A percentile compares a stretch with the other conserved stretches of the same genome.
These are phyloP conservation scores for Agriopis leucophaearia DNA, from an alignment of 2,888 invertebrate genomes.

Conservation along the genomic window DNA sequence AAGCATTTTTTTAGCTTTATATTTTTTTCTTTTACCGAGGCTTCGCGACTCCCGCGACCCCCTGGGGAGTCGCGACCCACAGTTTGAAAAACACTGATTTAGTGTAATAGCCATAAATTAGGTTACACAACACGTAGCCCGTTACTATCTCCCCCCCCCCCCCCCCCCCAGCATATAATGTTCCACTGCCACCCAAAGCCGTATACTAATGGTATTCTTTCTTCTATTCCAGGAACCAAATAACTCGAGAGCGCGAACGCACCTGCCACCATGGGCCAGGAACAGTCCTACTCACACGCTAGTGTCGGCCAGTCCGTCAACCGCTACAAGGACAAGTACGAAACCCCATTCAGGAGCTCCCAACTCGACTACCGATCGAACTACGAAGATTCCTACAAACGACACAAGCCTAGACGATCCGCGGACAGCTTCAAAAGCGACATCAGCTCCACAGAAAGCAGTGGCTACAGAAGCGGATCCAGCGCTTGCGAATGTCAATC, in stretches of 20 bases:
- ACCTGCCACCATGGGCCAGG: constrained; percentile 78
- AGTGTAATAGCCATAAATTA: no score
- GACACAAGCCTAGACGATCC: constrained; percentile 72
- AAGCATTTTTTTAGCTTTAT: no score
- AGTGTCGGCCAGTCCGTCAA: constrained; percentile 62
- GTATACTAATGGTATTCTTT: constrained; percentile 25
- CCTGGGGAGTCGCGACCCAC: no score
- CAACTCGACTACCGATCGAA: constrained; percentile 61
- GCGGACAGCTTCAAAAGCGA: constrained; percentile 80
- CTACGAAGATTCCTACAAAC: constrained; percentile 67
- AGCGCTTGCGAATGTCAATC: constrained; percentile 79
- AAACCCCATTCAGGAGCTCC: constrained; percentile 63
- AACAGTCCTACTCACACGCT: constrained; percentile 78
- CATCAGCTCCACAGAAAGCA: constrained; percentile 78
- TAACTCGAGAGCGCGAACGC: constrained; percentile 62
- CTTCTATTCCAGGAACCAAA: constrained; percentile 69
- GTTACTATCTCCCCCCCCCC: no score
- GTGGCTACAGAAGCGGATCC: constrained; percentile 80
- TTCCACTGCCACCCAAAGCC: no score
- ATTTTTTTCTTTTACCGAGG: no score
- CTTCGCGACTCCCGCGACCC: no score
- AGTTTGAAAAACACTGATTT: no score
- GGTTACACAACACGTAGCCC: no score
- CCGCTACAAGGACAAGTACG: constrained; percentile 73
- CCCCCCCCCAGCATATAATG: no score